A percentile compares a stretch with the other conserved stretches of the same genome.
Conservation (phyloP, 2,888 invertebrate genomes). For the Drosophila anceps region DNA sequence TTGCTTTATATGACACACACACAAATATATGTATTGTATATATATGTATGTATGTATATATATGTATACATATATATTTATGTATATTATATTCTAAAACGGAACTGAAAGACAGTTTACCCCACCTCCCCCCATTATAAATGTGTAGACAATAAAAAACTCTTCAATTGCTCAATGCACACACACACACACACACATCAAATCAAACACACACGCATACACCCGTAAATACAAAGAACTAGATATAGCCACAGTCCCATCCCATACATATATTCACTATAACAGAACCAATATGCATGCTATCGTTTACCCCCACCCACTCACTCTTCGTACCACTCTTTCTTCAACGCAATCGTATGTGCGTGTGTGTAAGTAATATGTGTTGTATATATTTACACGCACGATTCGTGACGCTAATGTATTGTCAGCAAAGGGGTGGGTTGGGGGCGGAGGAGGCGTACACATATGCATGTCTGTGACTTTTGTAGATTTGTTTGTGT, state of each 20-base stretch:
- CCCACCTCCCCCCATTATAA: background rate
- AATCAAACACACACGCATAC: background rate
- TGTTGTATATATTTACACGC: slow-evolving; percentile 66
- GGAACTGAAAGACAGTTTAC: background rate
- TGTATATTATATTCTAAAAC: slow-evolving; percentile 5
- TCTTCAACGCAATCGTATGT: slow-evolving; percentile 10
- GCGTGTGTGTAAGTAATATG: slow-evolving; percentile 37
- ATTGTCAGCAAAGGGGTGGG: background rate
- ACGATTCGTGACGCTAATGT: slow-evolving; percentile 42
- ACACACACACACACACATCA: background rate
- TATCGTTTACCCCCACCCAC: slow-evolving; percentile 16
- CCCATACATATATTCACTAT: slow-evolving; percentile 18
- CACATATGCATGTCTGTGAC: slow-evolving; percentile 76
- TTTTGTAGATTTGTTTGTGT: slow-evolving; percentile 83
- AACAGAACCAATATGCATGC: slow-evolving; percentile 42
- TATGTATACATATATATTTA: background rate
- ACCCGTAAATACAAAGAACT: background rate
- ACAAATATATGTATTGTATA: background rate
- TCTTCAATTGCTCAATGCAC: slow-evolving; percentile 5
- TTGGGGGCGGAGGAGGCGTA: slow-evolving; percentile 9
- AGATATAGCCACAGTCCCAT: slow-evolving; percentile 8
- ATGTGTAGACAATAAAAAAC: slow-evolving; percentile 18
- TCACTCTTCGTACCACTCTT: slow-evolving; percentile 1
- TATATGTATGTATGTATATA: background rate
- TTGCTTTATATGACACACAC: background rate